These are phyloP conservation scores for Anthoptus insignis DNA, from an alignment of 2,888 invertebrate genomes.

Conservation along the genomic window DNA sequence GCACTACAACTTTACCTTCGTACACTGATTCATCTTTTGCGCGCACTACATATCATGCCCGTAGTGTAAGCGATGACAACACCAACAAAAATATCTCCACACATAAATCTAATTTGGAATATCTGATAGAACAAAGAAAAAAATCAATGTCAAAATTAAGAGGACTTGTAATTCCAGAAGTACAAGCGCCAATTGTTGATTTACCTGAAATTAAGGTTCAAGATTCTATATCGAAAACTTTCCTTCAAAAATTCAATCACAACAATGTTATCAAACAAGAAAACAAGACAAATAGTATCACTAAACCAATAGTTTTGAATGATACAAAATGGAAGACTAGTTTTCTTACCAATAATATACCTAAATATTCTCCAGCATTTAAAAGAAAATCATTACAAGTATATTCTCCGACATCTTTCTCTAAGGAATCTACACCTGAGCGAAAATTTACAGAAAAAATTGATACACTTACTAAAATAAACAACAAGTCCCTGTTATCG, in stretches of 20 bases:
- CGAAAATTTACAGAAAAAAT: conserved; percentile 69
- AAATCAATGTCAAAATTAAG: conserved; percentile 94
- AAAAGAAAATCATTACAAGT: conserved; percentile 92
- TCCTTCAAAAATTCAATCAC: conserved; percentile 71
- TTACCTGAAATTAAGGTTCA: conserved; percentile 94
- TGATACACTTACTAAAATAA: conserved; percentile 63
- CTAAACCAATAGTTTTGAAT: conserved; percentile 64
- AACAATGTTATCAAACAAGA: conserved; percentile 64
- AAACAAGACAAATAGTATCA: conserved; percentile 60
- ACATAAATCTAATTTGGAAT: conserved; percentile 90
- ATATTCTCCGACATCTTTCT: conserved; percentile 80
- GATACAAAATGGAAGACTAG: conserved; percentile 80
- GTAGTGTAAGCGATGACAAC: conserved; percentile 79
- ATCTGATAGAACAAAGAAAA: conserved; percentile 93
- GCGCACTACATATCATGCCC: conserved; percentile 70
- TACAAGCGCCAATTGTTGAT: conserved; percentile 89
- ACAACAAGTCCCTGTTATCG: conserved; percentile 57
- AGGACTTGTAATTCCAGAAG: conserved; percentile 96
- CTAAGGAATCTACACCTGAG: conserved; percentile 82
- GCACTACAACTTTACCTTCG: conserved; percentile 73
- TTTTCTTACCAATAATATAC: conserved; percentile 85
- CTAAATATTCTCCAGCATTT: conserved; percentile 94
- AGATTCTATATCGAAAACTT: conserved; percentile 83
- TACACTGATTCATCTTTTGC: conserved; percentile 63
- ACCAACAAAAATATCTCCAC: conserved; percentile 70